Base-by-base conservation (phyloP, 2,113 vertebrate species). In the Oriolus oriolus region DNA sequence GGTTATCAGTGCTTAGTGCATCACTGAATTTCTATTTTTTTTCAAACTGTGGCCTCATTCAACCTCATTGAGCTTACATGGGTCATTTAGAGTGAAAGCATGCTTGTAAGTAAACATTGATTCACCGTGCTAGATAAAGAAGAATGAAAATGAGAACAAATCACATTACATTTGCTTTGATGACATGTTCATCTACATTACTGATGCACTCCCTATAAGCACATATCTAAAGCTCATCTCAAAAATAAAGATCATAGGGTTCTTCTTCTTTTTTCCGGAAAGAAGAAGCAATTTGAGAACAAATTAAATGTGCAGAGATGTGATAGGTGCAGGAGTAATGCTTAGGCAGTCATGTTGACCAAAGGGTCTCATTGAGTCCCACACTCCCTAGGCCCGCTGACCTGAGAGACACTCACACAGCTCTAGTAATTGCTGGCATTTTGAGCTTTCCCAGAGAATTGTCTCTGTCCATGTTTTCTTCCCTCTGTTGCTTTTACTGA, bases 31-130 rank as follows among this genome's bases (percentile, higher is more conserved):
- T 59, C 66, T 85, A 0, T 17, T 23, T 37, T 64, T 89, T 88
- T 91, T 19, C 59, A 60, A 93, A 53, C 75, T 89, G 63, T 95
- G 84, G 44, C 87, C 96, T 96, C 83, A 73, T 97, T 95, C 90
- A 95, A 95, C 91, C 84, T 90, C 88, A 79, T 35, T 90, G 85
- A 95, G 50, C 76, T 95, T 96, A 52, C 84, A 94, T 66, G 93
- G 87, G 52, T 96, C 94, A 95, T 94, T 95, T 89, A 76, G 74
- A 95, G 56, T 88, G 91, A 96, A 96, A 91, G 70, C 83, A 52
- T 79, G 76, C 87, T 94, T 94, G 80, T 65, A 95, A 96, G 76
- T 83, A 96, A 93, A 84, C 93, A 95, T 60, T 77, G 93, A 95
- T 95, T 92, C 79, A 70, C 82, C 90, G 27, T 53, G 56, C 68